Conservation (phyloP, 2,888 invertebrate genomes). For the Microplitis manilae region DNA sequence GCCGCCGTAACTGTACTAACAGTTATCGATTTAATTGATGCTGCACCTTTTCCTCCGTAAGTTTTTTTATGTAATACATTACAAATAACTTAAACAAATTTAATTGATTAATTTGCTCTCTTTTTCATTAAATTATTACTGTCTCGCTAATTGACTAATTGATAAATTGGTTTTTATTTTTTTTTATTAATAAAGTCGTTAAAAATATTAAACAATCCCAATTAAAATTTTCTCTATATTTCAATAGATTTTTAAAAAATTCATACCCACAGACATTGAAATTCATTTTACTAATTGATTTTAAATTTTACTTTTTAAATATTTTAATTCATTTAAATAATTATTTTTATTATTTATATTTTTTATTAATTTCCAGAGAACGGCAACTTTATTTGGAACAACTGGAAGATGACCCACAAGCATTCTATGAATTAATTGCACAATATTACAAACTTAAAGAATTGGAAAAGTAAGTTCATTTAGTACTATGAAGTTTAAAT, state of each 20-base stretch:
- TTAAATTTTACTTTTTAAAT: not conserved
- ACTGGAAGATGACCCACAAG: constrained; percentile 81
- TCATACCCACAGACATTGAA: too few species aligned
- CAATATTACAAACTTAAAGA: constrained; percentile 69
- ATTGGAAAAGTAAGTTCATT: constrained; percentile 81
- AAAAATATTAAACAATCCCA: too few species aligned
- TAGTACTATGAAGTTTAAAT: not conserved
- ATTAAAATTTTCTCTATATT: too few species aligned
- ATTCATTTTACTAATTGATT: too few species aligned
- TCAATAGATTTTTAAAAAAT: too few species aligned
- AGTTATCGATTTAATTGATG: constrained; percentile 53
- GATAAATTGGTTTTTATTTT: too few species aligned
- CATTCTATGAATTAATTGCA: constrained; percentile 81
- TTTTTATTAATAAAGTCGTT: too few species aligned
- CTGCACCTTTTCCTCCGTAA: constrained; percentile 61
- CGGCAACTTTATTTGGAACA: constrained; percentile 63
- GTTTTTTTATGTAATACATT: constrained; percentile 34
- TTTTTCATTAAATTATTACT: not conserved
- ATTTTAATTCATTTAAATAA: not conserved
- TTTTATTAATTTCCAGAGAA: constrained; percentile 39
- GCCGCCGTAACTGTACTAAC: constrained; percentile 54
- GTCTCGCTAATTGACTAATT: constrained; percentile 3
- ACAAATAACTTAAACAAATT: not conserved
- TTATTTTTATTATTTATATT: not conserved
- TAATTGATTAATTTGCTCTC: not conserved